These are phyloP conservation scores for Napeogenes inachia DNA, from an alignment of 2,888 invertebrate species.

Conservation along the genomic window DNA sequence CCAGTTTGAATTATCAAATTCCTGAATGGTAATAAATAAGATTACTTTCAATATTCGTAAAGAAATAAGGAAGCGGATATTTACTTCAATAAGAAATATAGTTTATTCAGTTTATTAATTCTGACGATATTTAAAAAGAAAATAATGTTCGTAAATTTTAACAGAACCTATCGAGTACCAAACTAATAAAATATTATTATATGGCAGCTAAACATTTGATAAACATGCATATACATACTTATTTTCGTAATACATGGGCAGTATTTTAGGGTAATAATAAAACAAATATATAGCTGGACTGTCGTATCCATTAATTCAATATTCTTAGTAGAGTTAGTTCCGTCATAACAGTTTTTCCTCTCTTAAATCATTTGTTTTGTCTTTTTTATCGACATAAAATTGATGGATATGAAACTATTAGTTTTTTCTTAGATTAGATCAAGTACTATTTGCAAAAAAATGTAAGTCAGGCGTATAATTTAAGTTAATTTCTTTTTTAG, in stretches of 20 bases:
- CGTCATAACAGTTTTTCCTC: conserved; percentile 36
- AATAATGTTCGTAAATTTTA: too few relatives aligned
- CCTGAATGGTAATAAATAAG: background rate
- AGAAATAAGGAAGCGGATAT: too few relatives aligned
- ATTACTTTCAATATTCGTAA: too few relatives aligned
- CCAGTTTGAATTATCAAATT: background rate
- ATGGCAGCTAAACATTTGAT: too few relatives aligned
- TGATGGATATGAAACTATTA: conserved; percentile 43
- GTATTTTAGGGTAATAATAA: background rate
- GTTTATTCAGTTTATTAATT: too few relatives aligned
- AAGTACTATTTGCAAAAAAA: conserved; percentile 12
- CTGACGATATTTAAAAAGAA: too few relatives aligned
- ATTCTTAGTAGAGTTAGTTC: conserved; percentile 26
- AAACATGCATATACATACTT: too few relatives aligned
- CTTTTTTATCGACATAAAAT: conserved; percentile 51
- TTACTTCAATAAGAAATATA: too few relatives aligned
- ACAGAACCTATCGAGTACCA: too few relatives aligned
- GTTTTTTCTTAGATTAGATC: conserved; percentile 23
- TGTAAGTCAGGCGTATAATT: conserved; percentile 1
- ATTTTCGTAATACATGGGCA: too few relatives aligned
- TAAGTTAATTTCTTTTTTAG: background rate
- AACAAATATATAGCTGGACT: background rate
- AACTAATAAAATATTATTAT: too few relatives aligned
- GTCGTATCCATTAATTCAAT: conserved; percentile 42
- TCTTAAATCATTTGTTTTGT: conserved; percentile 56